Evolutionary conservation across 2,888 invertebrate genomes (phyloP), one percentile per base, ranked within the genome.

Genomic region (Rhynchonema sp.): DNA sequence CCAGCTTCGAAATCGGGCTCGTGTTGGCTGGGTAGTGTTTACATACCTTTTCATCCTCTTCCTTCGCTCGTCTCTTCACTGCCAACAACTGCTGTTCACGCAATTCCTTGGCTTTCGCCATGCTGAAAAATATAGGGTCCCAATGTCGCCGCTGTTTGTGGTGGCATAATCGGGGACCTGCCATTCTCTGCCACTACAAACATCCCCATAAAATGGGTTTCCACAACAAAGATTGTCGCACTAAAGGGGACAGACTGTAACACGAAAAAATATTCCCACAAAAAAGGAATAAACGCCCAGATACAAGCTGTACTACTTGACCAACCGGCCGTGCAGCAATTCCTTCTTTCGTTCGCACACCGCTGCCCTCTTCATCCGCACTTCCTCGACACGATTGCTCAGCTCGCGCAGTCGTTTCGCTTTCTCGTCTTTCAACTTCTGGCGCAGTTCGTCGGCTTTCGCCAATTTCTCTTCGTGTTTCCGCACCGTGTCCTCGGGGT

Each of bases 11-110:
- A n/a, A n/a, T n/a, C n/a, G n/a, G n/a, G n/a, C n/a, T n/a, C n/a
- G n/a, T n/a, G n/a, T n/a, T n/a, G n/a, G n/a, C n/a, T n/a, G n/a
- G n/a, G n/a, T n/a, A n/a, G n/a, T n/a, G n/a, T n/a, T n/a, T n/a
- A n/a, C n/a, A n/a, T 38, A 78, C 77, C 73, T 94, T 94, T 62
- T 89, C 88, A 66, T 96, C 94, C 72, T 96, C 96, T 68, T 96
- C 94, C 70, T 92, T 92, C 0, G 96, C 96, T 74, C 94, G 94
- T 65, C 85, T 82, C 0, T 91, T 85, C 65, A 90, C 88, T 60
- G 74, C 72, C 63, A 75, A 74, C 27, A 80, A 67, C 64, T 76
- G 71, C 82, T 86, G 73, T 80, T 83, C 85, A n/a, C n/a, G 49
- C 49, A 23, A n/a, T 3, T 23, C 20, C 17, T 20, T 22, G 13